A percentile compares a stretch with the other conserved stretches of the same genome.
phyloP scores from a whole-genome alignment of 1,140 invertebrate genomes.

The Zaprionus vittiger region DNA sequence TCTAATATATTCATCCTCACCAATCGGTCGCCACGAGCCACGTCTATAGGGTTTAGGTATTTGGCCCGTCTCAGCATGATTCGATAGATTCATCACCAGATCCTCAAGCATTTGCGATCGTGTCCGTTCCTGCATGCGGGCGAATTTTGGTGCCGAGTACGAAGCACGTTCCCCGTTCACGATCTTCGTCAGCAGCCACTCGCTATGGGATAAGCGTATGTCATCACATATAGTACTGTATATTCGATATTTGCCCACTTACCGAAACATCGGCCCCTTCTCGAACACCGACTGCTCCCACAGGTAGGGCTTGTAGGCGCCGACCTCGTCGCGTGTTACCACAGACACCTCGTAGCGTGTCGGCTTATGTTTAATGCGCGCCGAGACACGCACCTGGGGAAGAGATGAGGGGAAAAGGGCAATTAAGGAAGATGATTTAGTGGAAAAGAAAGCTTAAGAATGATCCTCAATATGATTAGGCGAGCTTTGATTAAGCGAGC shows the following conservation, averaged over 20 bases:
- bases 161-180: slow-evolving; percentile 98
- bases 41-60: slow-evolving; percentile 96
- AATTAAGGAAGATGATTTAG: not conserved
- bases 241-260: slow-evolving; percentile 23
- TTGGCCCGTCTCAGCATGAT: slow-evolving; percentile 97
- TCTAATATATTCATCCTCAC: slow-evolving; percentile 84
- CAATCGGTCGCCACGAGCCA: slow-evolving; percentile 97
- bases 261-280: slow-evolving; percentile 93
- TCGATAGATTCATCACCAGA: slow-evolving; percentile 96
- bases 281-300: slow-evolving; percentile 97
- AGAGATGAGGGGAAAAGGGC: not conserved
- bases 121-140: slow-evolving; percentile 96
- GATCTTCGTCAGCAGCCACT: slow-evolving; percentile 98
- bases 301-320: slow-evolving; percentile 97
- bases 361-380: slow-evolving; percentile 92
- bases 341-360: slow-evolving; percentile 96
- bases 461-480: no score
- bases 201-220: slow-evolving; percentile 85
- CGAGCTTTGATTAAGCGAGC: no score
- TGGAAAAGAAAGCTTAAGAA: not conserved
- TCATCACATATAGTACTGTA: not conserved
- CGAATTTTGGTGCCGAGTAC: slow-evolving; percentile 98
- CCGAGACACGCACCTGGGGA: slow-evolving; percentile 90
- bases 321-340: slow-evolving; percentile 98
- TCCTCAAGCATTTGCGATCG: slow-evolving; percentile 97